Evolutionary conservation across 2,888 invertebrate genomes (phyloP), one percentile per base, ranked within the genome.

Genomic region (Pristionchus exspectatus): DNA sequence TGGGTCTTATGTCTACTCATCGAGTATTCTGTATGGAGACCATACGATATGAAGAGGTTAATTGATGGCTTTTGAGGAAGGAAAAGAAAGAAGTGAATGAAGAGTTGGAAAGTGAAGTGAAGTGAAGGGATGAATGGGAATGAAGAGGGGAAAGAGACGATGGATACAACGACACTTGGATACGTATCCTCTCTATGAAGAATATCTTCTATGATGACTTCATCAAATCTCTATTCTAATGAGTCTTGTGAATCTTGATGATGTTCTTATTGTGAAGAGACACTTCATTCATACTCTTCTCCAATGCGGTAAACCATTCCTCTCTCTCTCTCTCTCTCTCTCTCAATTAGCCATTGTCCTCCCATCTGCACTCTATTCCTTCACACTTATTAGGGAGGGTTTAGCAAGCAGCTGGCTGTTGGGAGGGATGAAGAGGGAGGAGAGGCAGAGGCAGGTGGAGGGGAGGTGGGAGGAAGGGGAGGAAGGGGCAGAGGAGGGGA

Each of bases 351-450:
- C 27, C 38, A 69, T 87, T 66, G 87, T 44, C 59, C 27, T 38
- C 21, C 66, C 69, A 87, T 69, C 69, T 87, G 87, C 50, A 27
- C 33, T 56, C 50, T 27, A 87, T 87, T 87, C 87, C 87, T 87
- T 87, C 87, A 87, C 87, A 87, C 87, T 66, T 87, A 87, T 87
- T 87, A 87, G 63, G 50, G 85, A 30, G 59, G 63, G 59, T 66
- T 21, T 50, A 69, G 50, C 56, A 38, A 63, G 66, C 87, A 87
- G 87, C 87, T 87, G 87, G 87, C 69, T 50, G 38, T 69, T 85
- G 33, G 56, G 14, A 85, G 59, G 56, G 38, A 54, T 10, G 21
- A 33, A 59, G 27, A 59, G 38, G 27, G 30, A 86, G 24, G 33
- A 27, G 63, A 24, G 21, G 63, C 66, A 30, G 63, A 66, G 66